Conservation (phyloP, 2,888 invertebrate species). For the Linnaemya tessellans region DNA sequence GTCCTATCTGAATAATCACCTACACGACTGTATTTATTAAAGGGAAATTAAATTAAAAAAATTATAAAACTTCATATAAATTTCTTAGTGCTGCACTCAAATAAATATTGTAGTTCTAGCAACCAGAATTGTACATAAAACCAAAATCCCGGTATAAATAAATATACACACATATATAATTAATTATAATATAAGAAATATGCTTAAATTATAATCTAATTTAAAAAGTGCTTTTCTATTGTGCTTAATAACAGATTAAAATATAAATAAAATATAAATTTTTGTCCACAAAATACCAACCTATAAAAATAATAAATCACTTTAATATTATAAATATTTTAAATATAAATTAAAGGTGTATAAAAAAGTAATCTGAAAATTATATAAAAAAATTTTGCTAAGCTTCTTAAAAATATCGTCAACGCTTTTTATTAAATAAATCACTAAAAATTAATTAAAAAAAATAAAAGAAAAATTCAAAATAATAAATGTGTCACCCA, state of each 20-base stretch:
- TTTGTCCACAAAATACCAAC: constrained; percentile 19
- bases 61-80: background rate
- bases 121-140: background rate
- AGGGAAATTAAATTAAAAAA: background rate
- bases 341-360: constrained; percentile 31
- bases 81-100: background rate
- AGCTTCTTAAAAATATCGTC: constrained; percentile 41
- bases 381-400: constrained; percentile 26
- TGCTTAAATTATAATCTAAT: constrained; percentile 11
- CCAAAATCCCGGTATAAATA: constrained; percentile 8
- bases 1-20: background rate
- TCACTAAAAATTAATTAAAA: background rate
- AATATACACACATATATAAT: background rate
- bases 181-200: constrained; percentile 21
- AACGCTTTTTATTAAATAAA: constrained; percentile 32
- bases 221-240: constrained; percentile 48
- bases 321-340: constrained; percentile 21
- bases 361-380: background rate
- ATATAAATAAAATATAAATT: constrained; percentile 1
- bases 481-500: constrained; percentile 41
- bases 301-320: constrained; percentile 18
- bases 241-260: constrained; percentile 8
- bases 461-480: constrained; percentile 6
- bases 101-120: background rate
- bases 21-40: background rate